phyloP scores from a whole-genome alignment of 2,797 vertebrate species.

The Myiotriccus ornatus region DNA sequence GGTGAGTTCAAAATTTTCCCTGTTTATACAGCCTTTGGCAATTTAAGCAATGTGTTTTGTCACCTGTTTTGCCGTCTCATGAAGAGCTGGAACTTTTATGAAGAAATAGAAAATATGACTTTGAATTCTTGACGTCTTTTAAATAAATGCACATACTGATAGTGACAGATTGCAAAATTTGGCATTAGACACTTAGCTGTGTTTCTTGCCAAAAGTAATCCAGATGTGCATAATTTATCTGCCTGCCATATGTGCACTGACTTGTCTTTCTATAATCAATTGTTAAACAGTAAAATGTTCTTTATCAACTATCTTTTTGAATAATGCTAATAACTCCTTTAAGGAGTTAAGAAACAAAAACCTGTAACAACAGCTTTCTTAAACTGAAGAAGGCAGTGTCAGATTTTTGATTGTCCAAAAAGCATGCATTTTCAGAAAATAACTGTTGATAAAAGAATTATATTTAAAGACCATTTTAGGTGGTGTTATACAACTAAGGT shows the following conservation, averaged over 20 bases:
- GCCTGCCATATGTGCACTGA: slow-evolving; percentile 85
- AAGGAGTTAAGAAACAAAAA: slow-evolving; percentile 66
- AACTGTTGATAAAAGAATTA: not conserved
- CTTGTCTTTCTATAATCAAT: slow-evolving; percentile 83
- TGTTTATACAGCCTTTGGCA: slow-evolving; percentile 76
- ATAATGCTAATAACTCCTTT: slow-evolving; percentile 73
- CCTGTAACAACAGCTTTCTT: not conserved
- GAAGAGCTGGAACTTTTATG: slow-evolving; percentile 73
- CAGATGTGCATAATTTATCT: slow-evolving; percentile 86
- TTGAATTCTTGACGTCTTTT: slow-evolving; percentile 76
- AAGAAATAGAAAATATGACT: slow-evolving; percentile 77
- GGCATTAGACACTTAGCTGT: slow-evolving; percentile 79
- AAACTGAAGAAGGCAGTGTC: not conserved
- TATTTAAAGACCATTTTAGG: not conserved
- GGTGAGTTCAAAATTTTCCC: slow-evolving; percentile 62
- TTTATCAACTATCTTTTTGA: slow-evolving; percentile 73
- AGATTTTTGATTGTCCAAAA: slow-evolving; percentile 26
- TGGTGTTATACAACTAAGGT: not conserved
- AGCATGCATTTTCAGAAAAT: not conserved
- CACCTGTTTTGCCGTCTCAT: slow-evolving; percentile 74
- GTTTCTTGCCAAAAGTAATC: slow-evolving; percentile 83
- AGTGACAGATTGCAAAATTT: slow-evolving; percentile 84
- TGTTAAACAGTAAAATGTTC: slow-evolving; percentile 75
- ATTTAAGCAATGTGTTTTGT: slow-evolving; percentile 73
- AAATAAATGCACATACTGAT: slow-evolving; percentile 82